Conservation (phyloP, 2,797 vertebrate genomes). For the Ambastaia sidthimunki region DNA sequence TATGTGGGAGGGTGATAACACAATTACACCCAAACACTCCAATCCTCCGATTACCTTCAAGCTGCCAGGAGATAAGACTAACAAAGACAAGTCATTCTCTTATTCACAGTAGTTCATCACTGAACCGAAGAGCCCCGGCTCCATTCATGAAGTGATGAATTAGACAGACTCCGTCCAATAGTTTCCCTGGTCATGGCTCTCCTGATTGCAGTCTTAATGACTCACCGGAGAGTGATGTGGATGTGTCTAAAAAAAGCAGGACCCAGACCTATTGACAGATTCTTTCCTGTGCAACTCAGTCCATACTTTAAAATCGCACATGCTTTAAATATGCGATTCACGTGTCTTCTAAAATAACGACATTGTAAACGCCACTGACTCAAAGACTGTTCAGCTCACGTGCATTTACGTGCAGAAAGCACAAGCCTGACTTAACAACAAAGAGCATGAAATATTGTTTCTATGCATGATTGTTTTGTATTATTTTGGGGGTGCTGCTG, state of each 20-base stretch:
- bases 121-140: conserved; percentile 40
- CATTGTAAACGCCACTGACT: neutral
- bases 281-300: neutral
- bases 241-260: conserved; percentile 25
- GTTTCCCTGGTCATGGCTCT: conserved; percentile 28
- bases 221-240: conserved; percentile 36
- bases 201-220: conserved; percentile 34
- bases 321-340: neutral
- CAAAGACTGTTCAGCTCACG: neutral
- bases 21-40: conserved; percentile 79
- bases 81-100: conserved; percentile 69
- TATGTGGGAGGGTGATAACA: conserved; percentile 79
- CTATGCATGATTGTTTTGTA: no score
- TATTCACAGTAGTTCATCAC: conserved; percentile 57
- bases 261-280: conserved; percentile 7
- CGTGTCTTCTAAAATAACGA: neutral
- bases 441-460: no score
- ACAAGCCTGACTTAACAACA: neutral
- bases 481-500: no score
- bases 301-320: neutral
- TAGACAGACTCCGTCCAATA: conserved; percentile 31
- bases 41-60: conserved; percentile 73
- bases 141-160: conserved; percentile 45
- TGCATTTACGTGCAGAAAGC: neutral
- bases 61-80: conserved; percentile 70